Evolutionary conservation across 2,113 vertebrate genomes (phyloP), one percentile per base, ranked within the genome.

Genomic region (Catharus bicknelli): DNA sequence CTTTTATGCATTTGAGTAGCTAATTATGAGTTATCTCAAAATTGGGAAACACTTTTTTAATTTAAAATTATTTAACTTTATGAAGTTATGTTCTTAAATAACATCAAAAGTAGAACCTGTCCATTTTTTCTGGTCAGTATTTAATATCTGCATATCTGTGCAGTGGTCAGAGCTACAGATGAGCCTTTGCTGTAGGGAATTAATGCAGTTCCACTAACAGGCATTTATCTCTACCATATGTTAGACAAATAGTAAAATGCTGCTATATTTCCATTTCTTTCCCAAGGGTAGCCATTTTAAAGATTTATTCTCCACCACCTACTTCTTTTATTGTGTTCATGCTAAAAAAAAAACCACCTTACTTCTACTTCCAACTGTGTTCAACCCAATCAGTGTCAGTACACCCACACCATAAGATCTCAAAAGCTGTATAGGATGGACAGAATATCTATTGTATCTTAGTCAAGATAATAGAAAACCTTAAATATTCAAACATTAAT

Each of bases 201-300:
- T 83, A 62, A 42, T 43, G 42, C n/a, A 48, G 63, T 36, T 69
- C 80, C 73, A 62, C 84, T 45, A 80, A 34, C 32, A 80, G 89
- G 63, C 70, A 61, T 88, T 95, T 74, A 94, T 90, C 76, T 69
- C 50, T 61, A 86, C 40, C 36, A 50, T 75, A 72, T 78, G 54
- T 53, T 88, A 80, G 59, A 63, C 69, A 95, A 93, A 86, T 34
- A 77, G 45, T 53, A 86, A 85, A 94, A 59, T 73, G 11, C 75
- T 85, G 55, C 73, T 86, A 3, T 83, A 82, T 92, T 86, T 91
- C 77, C 74, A 14, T 64, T 69, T 38, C 63, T 95, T 96, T 80
- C 93, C 90, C 70, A 79, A 75, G 94, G 84, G 77, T 30, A 91
- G 21, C 30, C 38, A 81, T 94, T 95, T 90, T 74, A 75, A 95